Percentiles rank a stretch among this genome's conserved stretches.
Conservation (phyloP, 2,113 vertebrate genomes). For the Cheirogaleus medius region DNA sequence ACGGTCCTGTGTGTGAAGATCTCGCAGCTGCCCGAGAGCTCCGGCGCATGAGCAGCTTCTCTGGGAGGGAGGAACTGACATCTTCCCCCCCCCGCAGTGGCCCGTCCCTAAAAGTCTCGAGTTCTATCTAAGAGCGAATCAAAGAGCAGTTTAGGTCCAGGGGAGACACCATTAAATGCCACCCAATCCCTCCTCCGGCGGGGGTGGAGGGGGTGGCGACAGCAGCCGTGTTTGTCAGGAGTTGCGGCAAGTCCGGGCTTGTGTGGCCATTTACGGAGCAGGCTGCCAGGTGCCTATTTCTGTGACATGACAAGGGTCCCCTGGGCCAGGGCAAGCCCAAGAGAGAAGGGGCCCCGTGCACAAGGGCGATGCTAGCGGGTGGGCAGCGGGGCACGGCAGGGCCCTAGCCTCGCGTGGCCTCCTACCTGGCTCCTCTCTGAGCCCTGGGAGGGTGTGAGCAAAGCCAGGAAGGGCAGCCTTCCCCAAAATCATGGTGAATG, state of each 20-base stretch:
- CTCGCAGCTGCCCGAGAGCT: fast-evolving
- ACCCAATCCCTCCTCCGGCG: background rate
- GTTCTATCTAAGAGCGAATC: background rate
- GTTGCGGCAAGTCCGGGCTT: constrained; percentile 2
- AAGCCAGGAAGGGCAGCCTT: background rate
- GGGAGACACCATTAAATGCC: too few relatives aligned
- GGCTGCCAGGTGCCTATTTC: constrained; percentile 53
- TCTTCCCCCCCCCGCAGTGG: fast-evolving
- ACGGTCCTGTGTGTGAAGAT: background rate
- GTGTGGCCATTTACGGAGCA: constrained; percentile 22
- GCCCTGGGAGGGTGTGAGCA: too few relatives aligned
- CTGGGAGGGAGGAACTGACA: fast-evolving
- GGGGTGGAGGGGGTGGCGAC: background rate
- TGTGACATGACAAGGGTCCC: background rate
- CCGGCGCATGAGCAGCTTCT: fast-evolving
- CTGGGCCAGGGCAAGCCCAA: background rate
- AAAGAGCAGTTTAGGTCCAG: background rate
- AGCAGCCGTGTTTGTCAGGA: constrained; percentile 63
- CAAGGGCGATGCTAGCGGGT: background rate
- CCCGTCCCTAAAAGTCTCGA: background rate
- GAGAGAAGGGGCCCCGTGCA: background rate
- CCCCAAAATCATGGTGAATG: background rate
- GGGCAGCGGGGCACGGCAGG: background rate
- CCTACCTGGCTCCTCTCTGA: background rate
- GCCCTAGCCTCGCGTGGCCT: background rate